These are phyloP conservation scores for Oedothorax gibbosus DNA, from an alignment of 1,140 invertebrate species.

Conservation along the genomic window DNA sequence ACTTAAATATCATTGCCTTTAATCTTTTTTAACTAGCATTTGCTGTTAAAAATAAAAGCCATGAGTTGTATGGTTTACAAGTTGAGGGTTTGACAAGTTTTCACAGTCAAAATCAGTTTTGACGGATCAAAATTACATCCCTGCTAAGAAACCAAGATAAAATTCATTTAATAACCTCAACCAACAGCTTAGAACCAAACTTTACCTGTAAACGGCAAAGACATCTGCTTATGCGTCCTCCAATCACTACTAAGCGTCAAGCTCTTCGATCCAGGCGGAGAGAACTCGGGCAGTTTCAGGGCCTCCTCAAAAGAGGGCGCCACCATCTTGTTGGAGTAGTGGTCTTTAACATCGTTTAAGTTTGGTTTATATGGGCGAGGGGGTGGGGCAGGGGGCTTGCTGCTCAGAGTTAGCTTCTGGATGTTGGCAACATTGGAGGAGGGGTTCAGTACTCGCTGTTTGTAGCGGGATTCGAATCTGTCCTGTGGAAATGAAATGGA, in stretches of 20 bases:
- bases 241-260: conserved; percentile 22
- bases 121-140: no score
- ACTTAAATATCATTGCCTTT: no score
- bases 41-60: no score
- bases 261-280: conserved; percentile 16
- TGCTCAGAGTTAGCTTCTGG: conserved; percentile 27
- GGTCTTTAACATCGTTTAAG: not conserved
- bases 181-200: not conserved
- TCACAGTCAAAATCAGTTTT: no score
- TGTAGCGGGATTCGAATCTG: conserved; percentile 39
- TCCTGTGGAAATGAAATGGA: conserved; percentile 24
- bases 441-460: conserved; percentile 1
- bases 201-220: conserved; percentile 21
- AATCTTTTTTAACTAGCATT: no score
- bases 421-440: not conserved
- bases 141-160: no score
- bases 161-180: not conserved
- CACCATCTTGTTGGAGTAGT: conserved; percentile 21
- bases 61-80: no score
- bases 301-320: conserved; percentile 42
- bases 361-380: conserved; percentile 13
- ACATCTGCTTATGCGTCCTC: not conserved
- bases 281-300: conserved; percentile 27
- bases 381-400: conserved; percentile 42
- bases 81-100: no score